These are phyloP conservation scores for Arothron firmamentum DNA, from an alignment of 2,113 vertebrate genomes.

Conservation along the genomic window DNA sequence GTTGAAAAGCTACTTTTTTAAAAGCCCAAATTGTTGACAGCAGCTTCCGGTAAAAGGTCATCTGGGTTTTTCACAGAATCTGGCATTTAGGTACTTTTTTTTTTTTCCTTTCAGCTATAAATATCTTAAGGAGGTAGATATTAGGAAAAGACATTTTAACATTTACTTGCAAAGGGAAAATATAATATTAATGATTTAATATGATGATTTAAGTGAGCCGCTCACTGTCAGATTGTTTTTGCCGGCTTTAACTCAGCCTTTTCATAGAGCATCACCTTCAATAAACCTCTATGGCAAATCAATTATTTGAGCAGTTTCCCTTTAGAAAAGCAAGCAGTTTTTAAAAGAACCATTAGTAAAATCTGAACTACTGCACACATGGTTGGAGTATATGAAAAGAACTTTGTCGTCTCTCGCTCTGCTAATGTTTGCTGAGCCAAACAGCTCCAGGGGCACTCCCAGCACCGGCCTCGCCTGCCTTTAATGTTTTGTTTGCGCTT, in stretches of 20 bases:
- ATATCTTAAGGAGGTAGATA: background rate
- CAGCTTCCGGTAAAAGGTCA: background rate
- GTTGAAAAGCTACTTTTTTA: background rate
- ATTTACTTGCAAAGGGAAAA: too few relatives aligned
- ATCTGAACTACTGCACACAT: background rate
- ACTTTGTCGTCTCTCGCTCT: slow-evolving; percentile 6
- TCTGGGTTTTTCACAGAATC: background rate
- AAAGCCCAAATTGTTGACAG: background rate
- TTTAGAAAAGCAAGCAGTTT: too few relatives aligned
- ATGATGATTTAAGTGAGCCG: too few relatives aligned
- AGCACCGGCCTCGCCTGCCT: slow-evolving; percentile 21
- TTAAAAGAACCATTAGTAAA: too few relatives aligned
- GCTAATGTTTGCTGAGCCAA: slow-evolving; percentile 56
- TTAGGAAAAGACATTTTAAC: background rate
- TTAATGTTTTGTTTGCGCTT: slow-evolving; percentile 57
- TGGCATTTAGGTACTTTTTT: background rate
- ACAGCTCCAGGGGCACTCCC: slow-evolving; percentile 43
- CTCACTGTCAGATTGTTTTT: too few relatives aligned
- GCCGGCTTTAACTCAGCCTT: too few relatives aligned
- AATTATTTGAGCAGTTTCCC: too few relatives aligned
- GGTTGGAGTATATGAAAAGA: background rate
- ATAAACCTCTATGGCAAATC: too few relatives aligned
- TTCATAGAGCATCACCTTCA: too few relatives aligned
- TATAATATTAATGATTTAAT: too few relatives aligned
- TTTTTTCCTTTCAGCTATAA: too few relatives aligned